Evolutionary conservation across 2,888 invertebrate genomes (phyloP).

Genomic region (Eucera pruinosa): DNA sequence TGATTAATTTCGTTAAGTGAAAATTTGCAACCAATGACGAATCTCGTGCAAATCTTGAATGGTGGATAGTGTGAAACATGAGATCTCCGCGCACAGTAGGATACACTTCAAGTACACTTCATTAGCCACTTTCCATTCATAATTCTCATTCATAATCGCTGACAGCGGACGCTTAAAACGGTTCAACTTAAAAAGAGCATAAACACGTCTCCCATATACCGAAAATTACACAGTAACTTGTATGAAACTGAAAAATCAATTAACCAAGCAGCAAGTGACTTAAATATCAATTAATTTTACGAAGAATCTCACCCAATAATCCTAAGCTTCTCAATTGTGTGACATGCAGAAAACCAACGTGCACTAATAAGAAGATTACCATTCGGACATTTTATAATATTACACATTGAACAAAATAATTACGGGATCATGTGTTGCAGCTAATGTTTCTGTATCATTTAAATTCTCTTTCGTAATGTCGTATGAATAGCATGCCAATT

Average conservation of each 20-base stretch:
- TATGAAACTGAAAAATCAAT: too few species aligned
- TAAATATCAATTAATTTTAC: not conserved
- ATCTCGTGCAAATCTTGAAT: not conserved
- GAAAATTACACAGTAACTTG: too few species aligned
- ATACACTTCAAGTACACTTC: conserved; percentile 5
- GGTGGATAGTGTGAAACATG: not conserved
- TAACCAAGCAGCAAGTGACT: not conserved
- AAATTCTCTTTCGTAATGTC: too few species aligned
- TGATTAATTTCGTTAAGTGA: not conserved
- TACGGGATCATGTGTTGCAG: too few species aligned
- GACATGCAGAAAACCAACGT: not conserved
- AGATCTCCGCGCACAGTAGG: too few species aligned
- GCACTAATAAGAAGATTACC: not conserved
- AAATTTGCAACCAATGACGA: not conserved
- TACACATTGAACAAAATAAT: too few species aligned
- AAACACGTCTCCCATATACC: not conserved
- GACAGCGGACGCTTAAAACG: not conserved
- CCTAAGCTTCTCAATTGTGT: not conserved
- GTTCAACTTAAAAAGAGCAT: not conserved
- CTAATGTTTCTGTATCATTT: too few species aligned
- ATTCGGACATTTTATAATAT: too few species aligned
- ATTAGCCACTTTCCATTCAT: conserved; percentile 39
- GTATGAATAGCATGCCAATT: too few species aligned
- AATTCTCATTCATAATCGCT: conserved; percentile 31
- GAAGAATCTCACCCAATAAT: too few species aligned